phyloP scores from a whole-genome alignment of 92 coral and sea anemone genomes.

The Porites evermanni region DNA sequence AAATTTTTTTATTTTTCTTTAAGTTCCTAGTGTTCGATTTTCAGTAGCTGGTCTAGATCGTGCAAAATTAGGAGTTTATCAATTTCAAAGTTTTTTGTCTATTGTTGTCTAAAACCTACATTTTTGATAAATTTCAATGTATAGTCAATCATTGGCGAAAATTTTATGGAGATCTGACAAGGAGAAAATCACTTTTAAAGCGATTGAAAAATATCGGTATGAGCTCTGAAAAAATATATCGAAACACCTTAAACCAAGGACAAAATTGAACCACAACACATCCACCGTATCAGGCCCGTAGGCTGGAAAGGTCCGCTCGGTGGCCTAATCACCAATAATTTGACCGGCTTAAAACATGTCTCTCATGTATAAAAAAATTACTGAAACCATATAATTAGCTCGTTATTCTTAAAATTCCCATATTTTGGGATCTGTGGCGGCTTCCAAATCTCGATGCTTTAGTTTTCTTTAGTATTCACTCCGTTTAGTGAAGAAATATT shows the following conservation, averaged over 20 bases:
- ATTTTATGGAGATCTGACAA: no score
- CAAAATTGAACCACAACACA: no score
- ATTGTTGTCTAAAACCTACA: no score
- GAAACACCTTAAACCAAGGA: background rate
- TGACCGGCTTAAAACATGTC: slow-evolving; percentile 33
- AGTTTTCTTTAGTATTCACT: slow-evolving; percentile 28
- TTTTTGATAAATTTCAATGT: no score
- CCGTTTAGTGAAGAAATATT: slow-evolving; percentile 24
- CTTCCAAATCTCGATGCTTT: slow-evolving; percentile 36
- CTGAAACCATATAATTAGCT: slow-evolving; percentile 31
- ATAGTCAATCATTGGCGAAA: no score
- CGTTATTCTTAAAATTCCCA: slow-evolving; percentile 30
- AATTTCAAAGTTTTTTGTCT: no score
- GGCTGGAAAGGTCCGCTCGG: slow-evolving; percentile 31
- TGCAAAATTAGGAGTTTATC: no score
- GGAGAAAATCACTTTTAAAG: no score
- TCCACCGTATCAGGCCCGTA: background rate
- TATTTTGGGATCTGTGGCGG: slow-evolving; percentile 44
- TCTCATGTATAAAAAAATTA: slow-evolving; percentile 22
- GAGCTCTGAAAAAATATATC: background rate
- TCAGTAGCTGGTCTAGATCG: no score
- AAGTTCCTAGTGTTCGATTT: no score
- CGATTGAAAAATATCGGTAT: no score
- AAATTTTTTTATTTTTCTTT: no score
- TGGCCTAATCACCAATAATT: slow-evolving; percentile 31